Evolutionary conservation across 1,140 invertebrate genomes (phyloP), one percentile per base, ranked within the genome.

Genomic region (Latrodectus geometricus): DNA sequence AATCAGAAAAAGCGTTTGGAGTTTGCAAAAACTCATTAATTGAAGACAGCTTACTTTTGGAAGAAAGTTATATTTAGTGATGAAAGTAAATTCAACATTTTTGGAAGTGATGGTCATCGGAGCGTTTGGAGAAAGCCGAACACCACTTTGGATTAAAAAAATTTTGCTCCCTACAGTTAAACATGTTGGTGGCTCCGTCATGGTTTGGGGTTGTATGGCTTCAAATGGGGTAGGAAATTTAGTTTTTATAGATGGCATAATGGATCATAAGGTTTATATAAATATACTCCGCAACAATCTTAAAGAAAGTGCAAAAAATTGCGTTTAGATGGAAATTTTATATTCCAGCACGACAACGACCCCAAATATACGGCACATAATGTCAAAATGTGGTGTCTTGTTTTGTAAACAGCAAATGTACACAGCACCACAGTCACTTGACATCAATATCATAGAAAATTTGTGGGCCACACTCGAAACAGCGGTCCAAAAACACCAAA

Each of bases 391-490:
- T n/a, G n/a, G n/a, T n/a, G n/a, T n/a, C n/a, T n/a, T n/a, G n/a
- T n/a, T n/a, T 17, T 73, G 4, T 17, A 73, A 73, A 17, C 12
- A 0, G 35, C 8, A 73, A 50, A 9, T 14, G 48, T 17, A 73
- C n/a, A 35, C 23, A 54, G 49, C 73, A 70, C 73, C 73, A 75
- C 73, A 75, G 50, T 52, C 73, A 2, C 73, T 48, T 52, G 73
- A 75, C 50, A 75, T n/a, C 73, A 75, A 75, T n/a, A 15, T 75
- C 50, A 75, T 75, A 50, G 73, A 75, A 75, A 75, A 54, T 75
- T 52, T 52, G 73, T 75, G 73, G 73, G 73, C 35, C 73, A 75
- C 73, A 54, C 48, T 75, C 73, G 73, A 75, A 75, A 75, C 50
- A 75, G 73, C 73, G 49, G 73, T 75, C 73, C 50, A 56, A 75